Conservation (phyloP, 2,888 invertebrate species). For the Cephus nigrinus region DNA sequence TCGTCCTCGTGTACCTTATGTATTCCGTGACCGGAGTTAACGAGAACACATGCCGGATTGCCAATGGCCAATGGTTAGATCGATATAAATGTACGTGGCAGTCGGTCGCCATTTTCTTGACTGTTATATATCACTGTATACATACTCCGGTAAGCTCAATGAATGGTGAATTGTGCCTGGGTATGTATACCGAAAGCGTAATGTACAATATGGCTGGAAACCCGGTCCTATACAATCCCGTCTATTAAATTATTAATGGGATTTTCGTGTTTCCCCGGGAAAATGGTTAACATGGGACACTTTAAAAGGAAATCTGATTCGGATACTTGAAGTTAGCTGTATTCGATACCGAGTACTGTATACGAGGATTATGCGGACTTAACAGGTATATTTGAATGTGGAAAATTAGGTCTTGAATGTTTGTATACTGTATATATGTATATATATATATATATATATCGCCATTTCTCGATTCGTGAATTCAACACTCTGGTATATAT, state of each 20-base stretch:
- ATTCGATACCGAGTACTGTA: background rate
- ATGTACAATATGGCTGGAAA: background rate
- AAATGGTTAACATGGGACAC: constrained; percentile 26
- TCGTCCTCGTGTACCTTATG: constrained; percentile 32
- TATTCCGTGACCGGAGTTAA: constrained; percentile 36
- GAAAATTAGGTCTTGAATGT: background rate
- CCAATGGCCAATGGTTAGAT: background rate
- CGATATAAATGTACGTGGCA: background rate
- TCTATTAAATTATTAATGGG: constrained; percentile 57
- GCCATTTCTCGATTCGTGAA: background rate
- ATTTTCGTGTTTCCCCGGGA: constrained; percentile 48
- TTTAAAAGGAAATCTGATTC: constrained; percentile 34
- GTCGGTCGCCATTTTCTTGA: background rate
- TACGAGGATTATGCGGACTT: background rate
- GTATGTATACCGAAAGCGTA: background rate
- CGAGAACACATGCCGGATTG: constrained; percentile 25
- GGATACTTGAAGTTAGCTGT: constrained; percentile 18
- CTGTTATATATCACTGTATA: background rate
- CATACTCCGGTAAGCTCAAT: background rate
- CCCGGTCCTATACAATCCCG: background rate
- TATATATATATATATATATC: background rate
- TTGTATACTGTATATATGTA: background rate
- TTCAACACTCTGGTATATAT: background rate
- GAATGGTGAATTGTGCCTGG: constrained; percentile 3
- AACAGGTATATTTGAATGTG: background rate